These are phyloP conservation scores for Urocitellus parryii DNA, from an alignment of 2,113 vertebrate species.

Conservation along the genomic window DNA sequence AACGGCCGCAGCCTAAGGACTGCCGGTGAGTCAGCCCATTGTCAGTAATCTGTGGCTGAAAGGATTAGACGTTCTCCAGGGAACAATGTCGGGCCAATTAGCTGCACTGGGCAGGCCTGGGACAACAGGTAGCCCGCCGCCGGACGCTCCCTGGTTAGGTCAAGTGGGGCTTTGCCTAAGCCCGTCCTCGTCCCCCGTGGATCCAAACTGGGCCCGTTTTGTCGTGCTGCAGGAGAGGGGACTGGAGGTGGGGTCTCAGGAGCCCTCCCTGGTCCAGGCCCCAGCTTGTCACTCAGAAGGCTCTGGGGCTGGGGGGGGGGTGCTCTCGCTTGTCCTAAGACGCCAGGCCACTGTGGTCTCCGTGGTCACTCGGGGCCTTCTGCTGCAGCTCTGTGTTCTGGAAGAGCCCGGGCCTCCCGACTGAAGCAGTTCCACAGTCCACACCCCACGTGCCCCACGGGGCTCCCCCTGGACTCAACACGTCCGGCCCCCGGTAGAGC, in stretches of 20 bases:
- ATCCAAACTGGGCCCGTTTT: too few species aligned
- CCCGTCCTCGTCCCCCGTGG: fast-evolving
- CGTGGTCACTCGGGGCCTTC: fast-evolving
- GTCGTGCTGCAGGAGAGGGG: neutral
- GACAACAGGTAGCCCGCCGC: fast-evolving
- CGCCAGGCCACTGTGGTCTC: neutral
- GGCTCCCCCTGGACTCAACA: neutral
- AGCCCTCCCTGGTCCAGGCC: fast-evolving
- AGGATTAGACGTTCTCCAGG: constrained; percentile 18
- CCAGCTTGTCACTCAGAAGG: fast-evolving
- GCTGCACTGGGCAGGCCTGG: neutral
- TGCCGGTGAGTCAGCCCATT: neutral
- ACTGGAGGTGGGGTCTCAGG: neutral
- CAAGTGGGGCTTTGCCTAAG: constrained; percentile 15
- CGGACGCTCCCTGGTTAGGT: neutral
- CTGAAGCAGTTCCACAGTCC: fast-evolving
- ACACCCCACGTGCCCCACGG: fast-evolving
- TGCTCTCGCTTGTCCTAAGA: too few species aligned
- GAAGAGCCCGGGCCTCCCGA: fast-evolving
- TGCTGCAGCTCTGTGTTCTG: fast-evolving
- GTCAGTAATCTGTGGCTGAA: neutral
- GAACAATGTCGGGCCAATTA: constrained; percentile 32
- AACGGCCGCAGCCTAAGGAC: neutral
- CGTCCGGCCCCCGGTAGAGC: neutral
- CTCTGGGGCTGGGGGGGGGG: too few species aligned